phyloP scores from a whole-genome alignment of 2,797 vertebrate species.

The Anguilla anguilla region DNA sequence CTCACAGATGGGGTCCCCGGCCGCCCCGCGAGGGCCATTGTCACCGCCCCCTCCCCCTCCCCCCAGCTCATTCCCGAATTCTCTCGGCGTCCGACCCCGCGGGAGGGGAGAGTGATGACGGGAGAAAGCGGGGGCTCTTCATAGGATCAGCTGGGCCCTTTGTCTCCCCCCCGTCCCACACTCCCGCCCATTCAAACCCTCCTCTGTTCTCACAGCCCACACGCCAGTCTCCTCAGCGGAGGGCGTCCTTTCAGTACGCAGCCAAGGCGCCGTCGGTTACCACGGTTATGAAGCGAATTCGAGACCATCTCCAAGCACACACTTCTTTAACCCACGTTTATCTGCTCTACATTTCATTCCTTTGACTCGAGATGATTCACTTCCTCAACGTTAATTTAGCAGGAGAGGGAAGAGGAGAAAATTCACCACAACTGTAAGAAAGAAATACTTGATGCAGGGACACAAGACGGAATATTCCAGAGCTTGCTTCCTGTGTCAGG shows the following conservation, averaged over 20 bases:
- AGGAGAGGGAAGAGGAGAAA: not conserved
- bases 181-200: not conserved
- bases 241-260: not conserved
- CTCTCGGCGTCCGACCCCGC: not conserved
- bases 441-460: not conserved
- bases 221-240: not conserved
- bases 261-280: not conserved
- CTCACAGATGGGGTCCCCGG: constrained; percentile 6
- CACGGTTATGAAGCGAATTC: not conserved
- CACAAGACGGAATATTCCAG: too few relatives aligned
- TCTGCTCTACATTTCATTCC: not conserved
- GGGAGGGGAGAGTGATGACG: not conserved
- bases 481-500: not conserved
- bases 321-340: not conserved
- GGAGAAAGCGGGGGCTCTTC: constrained; percentile 5
- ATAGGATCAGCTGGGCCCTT: not conserved
- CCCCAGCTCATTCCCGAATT: not conserved
- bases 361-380: not conserved
- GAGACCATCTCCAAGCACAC: not conserved
- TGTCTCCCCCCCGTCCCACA: not conserved
- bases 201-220: not conserved
- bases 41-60: not conserved
- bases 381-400: not conserved
- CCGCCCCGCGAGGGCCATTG: not conserved
- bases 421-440: not conserved